Base-by-base conservation (phyloP, 2,888 invertebrate species). In the Toxonevra muliebris region DNA sequence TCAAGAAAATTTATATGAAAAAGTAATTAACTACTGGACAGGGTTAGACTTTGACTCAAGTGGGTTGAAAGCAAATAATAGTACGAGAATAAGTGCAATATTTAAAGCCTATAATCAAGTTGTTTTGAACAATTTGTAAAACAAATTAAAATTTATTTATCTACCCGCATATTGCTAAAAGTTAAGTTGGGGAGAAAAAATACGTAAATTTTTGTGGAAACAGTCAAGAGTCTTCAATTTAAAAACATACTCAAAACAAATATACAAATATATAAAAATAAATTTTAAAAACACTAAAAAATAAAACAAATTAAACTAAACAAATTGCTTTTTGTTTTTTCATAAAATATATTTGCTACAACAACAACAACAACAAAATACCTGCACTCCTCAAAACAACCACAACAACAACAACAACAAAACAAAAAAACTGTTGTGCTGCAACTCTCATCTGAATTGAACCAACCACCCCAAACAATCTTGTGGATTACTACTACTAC, bases 301-400 rank as follows among this genome's bases (percentile, higher is more conserved):
- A 53, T 40, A 63, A 52, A 59, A 60, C 60, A 58, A 69, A 58
- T 60, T 69, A 62, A 71, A 73, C 74, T 76, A 75, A 75, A 73
- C 66, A 63, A 69, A 45, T 57, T 74, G 71, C 72, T 67, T 71
- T 66, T 73, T 68, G 55, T 60, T 10, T 15, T 41, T 52, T 66
- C 52, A 43, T 55, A 61, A 45, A 45, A 43, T 53, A 40, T 15
- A 60, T 59, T 45, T 66, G 53, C n/a, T 45, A 66, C 58, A 61
- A 55, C 60, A n/a, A 42, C 60, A 43, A 61, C 61, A 54, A 50
- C 58, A 43, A 64, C 53, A 43, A 57, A 30, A 30, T 30, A 30
- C 30, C 30, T 30, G 7, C 30, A 30, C 30, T 12, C 48, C 19
- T 60, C 30, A 17, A 30, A 55, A 69, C 52, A 53, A 30, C 17